Percentiles rank a stretch among this genome's conserved stretches.
Conservation (phyloP, 2,888 invertebrate genomes). For the Acronicta leporina region DNA sequence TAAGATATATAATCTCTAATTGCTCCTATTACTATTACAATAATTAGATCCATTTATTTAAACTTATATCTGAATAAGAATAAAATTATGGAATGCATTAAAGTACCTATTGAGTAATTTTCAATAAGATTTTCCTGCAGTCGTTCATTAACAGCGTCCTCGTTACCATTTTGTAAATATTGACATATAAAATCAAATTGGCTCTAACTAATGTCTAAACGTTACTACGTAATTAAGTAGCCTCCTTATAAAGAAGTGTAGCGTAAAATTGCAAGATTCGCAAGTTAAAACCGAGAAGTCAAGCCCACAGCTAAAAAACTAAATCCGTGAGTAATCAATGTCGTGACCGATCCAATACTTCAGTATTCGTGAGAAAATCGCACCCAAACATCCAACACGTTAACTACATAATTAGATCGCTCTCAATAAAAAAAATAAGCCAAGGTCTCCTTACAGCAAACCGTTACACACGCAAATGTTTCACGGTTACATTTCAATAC, state of each 20-base stretch:
- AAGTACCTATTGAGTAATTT: neutral
- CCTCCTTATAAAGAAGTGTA: slow-evolving; percentile 17
- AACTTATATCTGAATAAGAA: too few relatives aligned
- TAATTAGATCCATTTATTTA: too few relatives aligned
- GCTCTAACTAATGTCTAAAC: neutral
- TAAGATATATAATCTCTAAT: too few relatives aligned
- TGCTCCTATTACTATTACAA: too few relatives aligned
- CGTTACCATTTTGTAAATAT: slow-evolving; percentile 6
- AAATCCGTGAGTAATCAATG: slow-evolving; percentile 56
- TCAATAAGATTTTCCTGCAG: slow-evolving; percentile 25
- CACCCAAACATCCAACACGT: slow-evolving; percentile 60
- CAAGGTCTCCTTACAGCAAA: slow-evolving; percentile 64
- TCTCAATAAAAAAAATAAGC: slow-evolving; percentile 64
- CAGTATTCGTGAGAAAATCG: slow-evolving; percentile 67
- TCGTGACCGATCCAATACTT: slow-evolving; percentile 61
- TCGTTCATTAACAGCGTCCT: slow-evolving; percentile 17
- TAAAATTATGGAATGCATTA: too few relatives aligned
- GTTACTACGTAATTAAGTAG: slow-evolving; percentile 2
- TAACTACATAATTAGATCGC: slow-evolving; percentile 64
- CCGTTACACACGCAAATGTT: slow-evolving; percentile 60
- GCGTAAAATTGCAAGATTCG: slow-evolving; percentile 26
- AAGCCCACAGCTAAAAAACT: slow-evolving; percentile 40
- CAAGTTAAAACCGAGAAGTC: slow-evolving; percentile 27
- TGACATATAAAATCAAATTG: neutral
- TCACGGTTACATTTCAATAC: slow-evolving; percentile 50